A percentile compares a stretch with the other conserved stretches of the same genome.
Conservation (phyloP, 2,888 invertebrate species). For the Phragmatobia fuliginosa region DNA sequence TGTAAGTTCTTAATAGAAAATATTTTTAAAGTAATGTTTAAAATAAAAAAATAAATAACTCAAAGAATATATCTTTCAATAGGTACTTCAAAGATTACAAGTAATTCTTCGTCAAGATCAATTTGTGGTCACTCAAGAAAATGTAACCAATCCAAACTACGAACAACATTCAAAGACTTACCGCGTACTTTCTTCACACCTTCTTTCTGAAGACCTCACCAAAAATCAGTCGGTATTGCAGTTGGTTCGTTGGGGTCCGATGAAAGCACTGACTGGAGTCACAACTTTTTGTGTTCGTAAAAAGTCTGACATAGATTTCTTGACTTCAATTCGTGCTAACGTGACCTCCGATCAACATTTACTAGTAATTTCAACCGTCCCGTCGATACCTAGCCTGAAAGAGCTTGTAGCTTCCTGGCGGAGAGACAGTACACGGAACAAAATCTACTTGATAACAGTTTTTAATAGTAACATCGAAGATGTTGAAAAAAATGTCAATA, state of each 20-base stretch:
- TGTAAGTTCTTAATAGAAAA: conserved; percentile 30
- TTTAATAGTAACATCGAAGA: conserved; percentile 25
- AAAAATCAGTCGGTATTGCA: conserved; percentile 32
- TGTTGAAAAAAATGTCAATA: conserved; percentile 31
- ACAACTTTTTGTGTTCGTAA: conserved; percentile 42
- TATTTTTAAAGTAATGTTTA: background rate
- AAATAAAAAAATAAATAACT: background rate
- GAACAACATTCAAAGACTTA: conserved; percentile 30
- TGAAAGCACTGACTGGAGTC: conserved; percentile 11
- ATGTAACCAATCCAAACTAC: background rate
- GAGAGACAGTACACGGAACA: conserved; percentile 37
- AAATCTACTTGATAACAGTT: conserved; percentile 44
- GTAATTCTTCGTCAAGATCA: conserved; percentile 31
- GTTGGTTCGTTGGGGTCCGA: conserved; percentile 42
- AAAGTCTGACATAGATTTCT: conserved; percentile 40
- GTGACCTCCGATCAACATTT: conserved; percentile 39
- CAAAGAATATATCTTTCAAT: conserved; percentile 10
- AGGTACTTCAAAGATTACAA: conserved; percentile 41
- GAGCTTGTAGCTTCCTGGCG: conserved; percentile 51
- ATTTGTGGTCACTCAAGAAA: conserved; percentile 43
- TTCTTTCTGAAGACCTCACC: background rate
- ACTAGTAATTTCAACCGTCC: conserved; percentile 47
- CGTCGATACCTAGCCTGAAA: conserved; percentile 44
- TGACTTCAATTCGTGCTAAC: conserved; percentile 36
- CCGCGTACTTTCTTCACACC: conserved; percentile 33